Conservation (phyloP, 2,888 invertebrate species). For the Philaethria dido region DNA sequence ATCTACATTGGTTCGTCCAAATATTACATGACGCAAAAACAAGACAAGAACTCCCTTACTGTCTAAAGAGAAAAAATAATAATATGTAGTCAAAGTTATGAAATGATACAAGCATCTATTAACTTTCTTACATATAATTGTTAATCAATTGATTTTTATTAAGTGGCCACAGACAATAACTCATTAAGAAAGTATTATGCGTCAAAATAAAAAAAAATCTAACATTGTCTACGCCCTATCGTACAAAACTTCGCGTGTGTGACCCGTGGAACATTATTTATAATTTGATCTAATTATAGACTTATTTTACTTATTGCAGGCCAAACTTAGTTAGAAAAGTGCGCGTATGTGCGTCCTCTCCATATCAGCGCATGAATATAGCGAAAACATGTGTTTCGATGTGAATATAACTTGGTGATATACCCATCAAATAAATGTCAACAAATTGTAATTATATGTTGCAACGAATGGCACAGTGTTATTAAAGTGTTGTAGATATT, state of each 20-base stretch:
- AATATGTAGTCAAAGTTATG: too few relatives aligned
- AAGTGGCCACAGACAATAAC: conserved; percentile 47
- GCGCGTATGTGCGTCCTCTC: conserved; percentile 60
- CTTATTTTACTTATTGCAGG: conserved; percentile 62
- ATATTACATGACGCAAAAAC: too few relatives aligned
- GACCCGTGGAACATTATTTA: conserved; percentile 71
- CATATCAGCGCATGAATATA: conserved; percentile 59
- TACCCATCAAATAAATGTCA: conserved; percentile 64
- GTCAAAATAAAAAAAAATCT: conserved; percentile 62
- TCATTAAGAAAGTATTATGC: conserved; percentile 54
- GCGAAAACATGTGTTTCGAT: conserved; percentile 81
- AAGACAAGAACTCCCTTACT: too few relatives aligned
- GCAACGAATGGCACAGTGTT: conserved; percentile 53
- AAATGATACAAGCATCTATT: neutral
- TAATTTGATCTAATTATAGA: conserved; percentile 76
- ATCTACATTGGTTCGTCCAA: too few relatives aligned
- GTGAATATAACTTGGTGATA: conserved; percentile 72
- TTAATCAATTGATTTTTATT: neutral
- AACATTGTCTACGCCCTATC: conserved; percentile 69
- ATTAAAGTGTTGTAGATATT: conserved; percentile 47
- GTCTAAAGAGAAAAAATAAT: too few relatives aligned
- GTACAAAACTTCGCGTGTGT: conserved; percentile 78
- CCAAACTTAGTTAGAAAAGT: conserved; percentile 64
- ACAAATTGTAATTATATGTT: conserved; percentile 69
- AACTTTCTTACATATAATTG: conserved; percentile 48